Evolutionary conservation across 1,140 invertebrate genomes (phyloP).

Genomic region (Eufriesea mexicana): DNA sequence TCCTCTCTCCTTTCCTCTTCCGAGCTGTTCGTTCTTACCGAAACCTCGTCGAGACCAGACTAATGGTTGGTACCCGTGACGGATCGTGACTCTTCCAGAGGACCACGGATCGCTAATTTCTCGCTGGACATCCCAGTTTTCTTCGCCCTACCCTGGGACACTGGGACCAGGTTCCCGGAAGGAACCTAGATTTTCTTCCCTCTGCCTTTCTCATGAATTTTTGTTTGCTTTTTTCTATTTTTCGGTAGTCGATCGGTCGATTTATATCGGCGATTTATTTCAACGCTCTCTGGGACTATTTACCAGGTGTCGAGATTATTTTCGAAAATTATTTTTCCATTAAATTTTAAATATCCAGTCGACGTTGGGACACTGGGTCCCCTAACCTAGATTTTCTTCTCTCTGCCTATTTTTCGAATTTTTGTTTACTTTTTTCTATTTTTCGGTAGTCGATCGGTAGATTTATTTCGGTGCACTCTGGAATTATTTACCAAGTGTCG

Average conservation of each 20-base stretch:
- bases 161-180: not conserved
- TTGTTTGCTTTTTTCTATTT: not conserved
- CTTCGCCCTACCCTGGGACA: conserved; percentile 10
- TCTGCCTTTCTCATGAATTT: not conserved
- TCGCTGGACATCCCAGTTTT: conserved; percentile 38
- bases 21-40: conserved; percentile 8
- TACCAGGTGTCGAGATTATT: too few species aligned
- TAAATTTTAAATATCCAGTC: too few species aligned
- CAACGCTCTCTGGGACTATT: too few species aligned
- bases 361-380: not conserved
- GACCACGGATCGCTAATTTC: conserved; percentile 60
- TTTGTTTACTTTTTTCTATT: not conserved
- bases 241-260: too few species aligned
- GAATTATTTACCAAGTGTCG: too few species aligned
- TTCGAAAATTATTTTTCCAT: too few species aligned
- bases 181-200: not conserved
- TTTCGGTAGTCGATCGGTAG: too few species aligned
- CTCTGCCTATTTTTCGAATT: not conserved
- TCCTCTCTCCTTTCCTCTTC: conserved; percentile 29
- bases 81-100: conserved; percentile 51
- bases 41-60: conserved; percentile 52
- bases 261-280: too few species aligned
- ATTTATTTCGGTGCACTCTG: too few species aligned
- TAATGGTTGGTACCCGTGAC: conserved; percentile 68
- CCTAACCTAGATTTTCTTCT: not conserved